Percentiles rank a stretch among this genome's conserved stretches.
These are phyloP conservation scores for Clarias fuscus DNA, from an alignment of 2,797 vertebrate genomes.

Conservation along the genomic window DNA sequence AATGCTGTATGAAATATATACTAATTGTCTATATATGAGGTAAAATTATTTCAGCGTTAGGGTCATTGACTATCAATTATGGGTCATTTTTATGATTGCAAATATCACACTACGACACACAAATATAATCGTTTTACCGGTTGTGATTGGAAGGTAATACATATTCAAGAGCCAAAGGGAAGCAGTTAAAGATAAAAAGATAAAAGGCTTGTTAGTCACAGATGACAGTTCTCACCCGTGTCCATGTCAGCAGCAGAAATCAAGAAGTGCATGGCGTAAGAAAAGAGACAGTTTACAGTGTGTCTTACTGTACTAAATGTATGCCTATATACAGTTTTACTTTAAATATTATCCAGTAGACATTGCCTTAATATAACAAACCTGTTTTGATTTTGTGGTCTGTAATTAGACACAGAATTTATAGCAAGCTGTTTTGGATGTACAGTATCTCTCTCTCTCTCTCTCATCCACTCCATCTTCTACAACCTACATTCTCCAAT, in stretches of 20 bases:
- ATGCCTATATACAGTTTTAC: background rate
- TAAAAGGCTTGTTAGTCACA: conserved; percentile 41
- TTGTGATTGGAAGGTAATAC: background rate
- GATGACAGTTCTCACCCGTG: conserved; percentile 26
- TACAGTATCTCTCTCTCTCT: conserved; percentile 4
- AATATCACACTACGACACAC: background rate
- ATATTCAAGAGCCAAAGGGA: conserved; percentile 8
- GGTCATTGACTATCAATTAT: conserved; percentile 1
- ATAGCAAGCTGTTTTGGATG: background rate
- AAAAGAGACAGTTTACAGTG: background rate
- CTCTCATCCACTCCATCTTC: background rate
- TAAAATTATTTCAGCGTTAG: background rate
- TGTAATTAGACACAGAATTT: background rate
- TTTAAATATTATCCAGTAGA: background rate
- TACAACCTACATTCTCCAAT: conserved; percentile 7
- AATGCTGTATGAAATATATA: background rate
- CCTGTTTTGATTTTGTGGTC: background rate
- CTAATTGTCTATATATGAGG: background rate
- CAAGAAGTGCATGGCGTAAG: background rate
- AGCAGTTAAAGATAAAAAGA: conserved; percentile 8
- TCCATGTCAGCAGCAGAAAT: conserved; percentile 22
- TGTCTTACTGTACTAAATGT: background rate
- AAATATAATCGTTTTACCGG: conserved; percentile 13
- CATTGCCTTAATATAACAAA: no score
- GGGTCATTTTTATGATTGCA: no score